A percentile compares a stretch with the other conserved stretches of the same genome.
phyloP scores from a whole-genome alignment of 2,113 vertebrate species.

The Limnothrissa miodon region DNA sequence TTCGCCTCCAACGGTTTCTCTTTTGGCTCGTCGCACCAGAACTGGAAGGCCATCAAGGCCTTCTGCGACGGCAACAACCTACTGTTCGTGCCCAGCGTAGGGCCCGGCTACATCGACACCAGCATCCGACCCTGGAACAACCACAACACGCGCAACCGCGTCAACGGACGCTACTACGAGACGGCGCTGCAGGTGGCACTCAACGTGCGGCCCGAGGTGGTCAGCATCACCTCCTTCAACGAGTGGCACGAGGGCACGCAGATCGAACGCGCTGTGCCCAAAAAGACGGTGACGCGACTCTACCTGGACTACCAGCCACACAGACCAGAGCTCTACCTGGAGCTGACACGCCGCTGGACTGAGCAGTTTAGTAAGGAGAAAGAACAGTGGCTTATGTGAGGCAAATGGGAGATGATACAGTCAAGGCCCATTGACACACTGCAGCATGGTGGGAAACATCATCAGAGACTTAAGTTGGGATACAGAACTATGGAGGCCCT shows the following conservation, averaged over 20 bases:
- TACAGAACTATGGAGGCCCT: neutral
- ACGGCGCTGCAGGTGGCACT: slow-evolving; percentile 84
- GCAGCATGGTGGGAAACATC: neutral
- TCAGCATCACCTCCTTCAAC: slow-evolving; percentile 89
- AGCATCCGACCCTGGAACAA: slow-evolving; percentile 89
- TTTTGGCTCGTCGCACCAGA: slow-evolving; percentile 89
- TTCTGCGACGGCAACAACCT: slow-evolving; percentile 85
- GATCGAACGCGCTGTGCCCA: slow-evolving; percentile 82
- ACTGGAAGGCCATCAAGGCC: slow-evolving; percentile 85
- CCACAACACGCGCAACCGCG: slow-evolving; percentile 85
- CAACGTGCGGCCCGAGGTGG: slow-evolving; percentile 79
- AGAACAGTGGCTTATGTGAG: slow-evolving; percentile 86
- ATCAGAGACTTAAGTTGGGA: neutral
- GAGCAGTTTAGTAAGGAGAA: slow-evolving; percentile 89
- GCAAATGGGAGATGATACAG: too few relatives aligned
- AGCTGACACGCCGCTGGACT: slow-evolving; percentile 85
- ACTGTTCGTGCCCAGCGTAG: slow-evolving; percentile 85
- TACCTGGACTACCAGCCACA: slow-evolving; percentile 85
- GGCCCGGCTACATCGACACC: slow-evolving; percentile 85
- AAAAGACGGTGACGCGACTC: slow-evolving; percentile 78
- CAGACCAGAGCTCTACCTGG: slow-evolving; percentile 76
- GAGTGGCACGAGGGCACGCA: slow-evolving; percentile 91
- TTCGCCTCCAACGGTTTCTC: slow-evolving; percentile 91
- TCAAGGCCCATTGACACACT: too few relatives aligned
- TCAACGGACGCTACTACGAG: slow-evolving; percentile 88